These are phyloP conservation scores for Melanotaenia maccullochi DNA, from an alignment of 2,797 vertebrate species.

Conservation along the genomic window DNA sequence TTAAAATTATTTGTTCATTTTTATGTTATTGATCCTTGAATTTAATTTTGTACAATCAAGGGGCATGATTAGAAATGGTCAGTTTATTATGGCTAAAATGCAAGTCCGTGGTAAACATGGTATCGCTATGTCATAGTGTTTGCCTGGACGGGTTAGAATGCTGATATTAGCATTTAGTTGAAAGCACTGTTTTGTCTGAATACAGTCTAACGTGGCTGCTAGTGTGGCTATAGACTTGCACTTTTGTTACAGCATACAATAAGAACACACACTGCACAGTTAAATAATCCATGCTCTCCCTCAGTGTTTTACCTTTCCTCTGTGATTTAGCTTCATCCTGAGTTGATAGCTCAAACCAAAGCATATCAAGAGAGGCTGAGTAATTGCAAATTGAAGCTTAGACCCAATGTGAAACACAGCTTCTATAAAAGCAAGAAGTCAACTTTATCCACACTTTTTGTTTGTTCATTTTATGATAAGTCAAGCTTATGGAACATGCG, in stretches of 20 bases:
- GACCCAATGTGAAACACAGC: conserved; percentile 9
- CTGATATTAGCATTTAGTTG: conserved; percentile 13
- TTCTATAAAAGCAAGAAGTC: conserved; percentile 6
- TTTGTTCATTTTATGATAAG: conserved; percentile 44
- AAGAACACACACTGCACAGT: not conserved
- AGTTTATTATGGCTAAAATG: not conserved
- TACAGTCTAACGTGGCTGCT: not conserved
- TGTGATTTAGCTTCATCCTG: not conserved
- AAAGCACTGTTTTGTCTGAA: not conserved
- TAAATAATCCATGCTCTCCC: conserved; percentile 34
- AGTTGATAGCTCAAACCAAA: conserved; percentile 11
- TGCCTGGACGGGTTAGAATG: conserved; percentile 11
- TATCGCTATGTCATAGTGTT: conserved; percentile 14
- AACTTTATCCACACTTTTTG: conserved; percentile 33
- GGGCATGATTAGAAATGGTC: not conserved
- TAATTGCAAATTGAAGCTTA: conserved; percentile 1
- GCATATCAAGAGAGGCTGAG: not conserved
- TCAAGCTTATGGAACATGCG: conserved; percentile 20
- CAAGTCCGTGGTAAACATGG: conserved; percentile 6
- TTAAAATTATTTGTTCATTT: not conserved
- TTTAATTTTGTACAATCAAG: not conserved
- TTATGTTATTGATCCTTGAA: not conserved
- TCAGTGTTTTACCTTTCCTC: conserved; percentile 3
- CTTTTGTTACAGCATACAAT: not conserved
- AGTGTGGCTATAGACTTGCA: not conserved